phyloP scores from a whole-genome alignment of 2,113 vertebrate genomes.

The Pelmatolapia mariae region DNA sequence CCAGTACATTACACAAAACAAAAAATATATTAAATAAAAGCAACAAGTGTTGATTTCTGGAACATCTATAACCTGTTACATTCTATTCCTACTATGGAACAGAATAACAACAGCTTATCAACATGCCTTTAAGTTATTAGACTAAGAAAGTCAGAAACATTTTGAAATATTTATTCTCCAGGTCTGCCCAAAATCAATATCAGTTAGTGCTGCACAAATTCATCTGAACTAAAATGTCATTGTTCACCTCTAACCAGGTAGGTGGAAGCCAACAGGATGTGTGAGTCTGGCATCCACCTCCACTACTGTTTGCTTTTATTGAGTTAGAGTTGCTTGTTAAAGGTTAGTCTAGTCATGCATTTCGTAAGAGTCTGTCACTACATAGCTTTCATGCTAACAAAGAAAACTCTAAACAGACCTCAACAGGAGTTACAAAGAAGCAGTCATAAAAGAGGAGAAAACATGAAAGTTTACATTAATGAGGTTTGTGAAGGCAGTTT shows the following conservation, averaged over 20 bases:
- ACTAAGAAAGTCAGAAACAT: not conserved
- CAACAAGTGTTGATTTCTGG: not conserved
- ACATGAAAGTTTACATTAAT: not conserved
- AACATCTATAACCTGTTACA: not conserved
- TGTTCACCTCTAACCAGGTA: not conserved
- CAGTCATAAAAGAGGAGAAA: not conserved
- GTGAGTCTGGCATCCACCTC: slow-evolving; percentile 23
- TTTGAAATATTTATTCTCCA: not conserved
- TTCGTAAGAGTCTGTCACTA: not conserved
- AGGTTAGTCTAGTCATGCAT: slow-evolving; percentile 35
- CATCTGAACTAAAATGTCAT: slow-evolving; percentile 25
- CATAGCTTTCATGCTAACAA: not conserved
- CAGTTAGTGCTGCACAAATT: slow-evolving; percentile 4
- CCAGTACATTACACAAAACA: not conserved
- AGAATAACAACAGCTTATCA: fast-evolving
- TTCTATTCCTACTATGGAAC: not conserved
- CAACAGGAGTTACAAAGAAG: not conserved
- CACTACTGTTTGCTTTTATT: slow-evolving; percentile 8
- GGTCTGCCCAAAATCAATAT: not conserved
- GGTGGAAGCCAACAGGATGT: slow-evolving; percentile 16
- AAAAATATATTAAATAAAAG: not conserved
- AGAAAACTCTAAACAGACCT: not conserved
- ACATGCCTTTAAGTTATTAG: fast-evolving
- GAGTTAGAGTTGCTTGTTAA: slow-evolving; percentile 28
- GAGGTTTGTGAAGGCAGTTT: not conserved